Evolutionary conservation across 2,888 invertebrate species (phyloP), one percentile per base, ranked within the genome.

Genomic region (Ryuthela nishihirai): DNA sequence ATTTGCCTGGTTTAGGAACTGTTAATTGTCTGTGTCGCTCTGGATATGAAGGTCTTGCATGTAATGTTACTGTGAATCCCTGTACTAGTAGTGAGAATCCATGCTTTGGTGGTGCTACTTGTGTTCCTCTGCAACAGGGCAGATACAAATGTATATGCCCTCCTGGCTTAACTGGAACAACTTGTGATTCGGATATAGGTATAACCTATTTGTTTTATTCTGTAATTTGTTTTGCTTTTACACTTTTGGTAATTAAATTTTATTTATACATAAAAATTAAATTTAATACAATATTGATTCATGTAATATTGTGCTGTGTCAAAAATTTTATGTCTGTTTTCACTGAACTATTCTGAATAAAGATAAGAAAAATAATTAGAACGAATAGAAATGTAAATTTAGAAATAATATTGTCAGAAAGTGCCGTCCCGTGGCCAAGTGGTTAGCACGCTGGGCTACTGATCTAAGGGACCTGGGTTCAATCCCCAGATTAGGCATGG

Each of bases 81-180:
- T 68, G 68, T 34, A 84, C 88, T 0, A 85, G 87, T 1, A 88
- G 85, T 70, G 89, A 89, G 53, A 92, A 90, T 71, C 92, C 93
- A 9, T 95, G 95, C 74, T 83, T 83, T 43, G 93, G 95, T 71
- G 90, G 90, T 4, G 94, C 89, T 4, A 84, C 85, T 35, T 95
- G 95, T 70, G 81, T 88, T 64, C 91, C 90, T 39, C 80, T 92
- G 54, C 89, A 89, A 73, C 67, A 70, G 79, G 93, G 93, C 10
- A 80, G 93, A 67, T 95, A 87, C 75, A 87, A 88, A 74, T 99
- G 99, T 73, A 90, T 93, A 73, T 99, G 99, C 74, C 78, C 89
- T 48, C 87, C 92, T 18, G 99, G 99, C 35, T 99, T 98, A 97
- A 92, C 93, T 73, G 99, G 99, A 58, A 87, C 90, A 68, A 85